A percentile compares a stretch with the other conserved stretches of the same genome.
Evolutionary conservation across 1,140 invertebrate species (phyloP).

Genomic region (Drosophila sulfurigaster): DNA sequence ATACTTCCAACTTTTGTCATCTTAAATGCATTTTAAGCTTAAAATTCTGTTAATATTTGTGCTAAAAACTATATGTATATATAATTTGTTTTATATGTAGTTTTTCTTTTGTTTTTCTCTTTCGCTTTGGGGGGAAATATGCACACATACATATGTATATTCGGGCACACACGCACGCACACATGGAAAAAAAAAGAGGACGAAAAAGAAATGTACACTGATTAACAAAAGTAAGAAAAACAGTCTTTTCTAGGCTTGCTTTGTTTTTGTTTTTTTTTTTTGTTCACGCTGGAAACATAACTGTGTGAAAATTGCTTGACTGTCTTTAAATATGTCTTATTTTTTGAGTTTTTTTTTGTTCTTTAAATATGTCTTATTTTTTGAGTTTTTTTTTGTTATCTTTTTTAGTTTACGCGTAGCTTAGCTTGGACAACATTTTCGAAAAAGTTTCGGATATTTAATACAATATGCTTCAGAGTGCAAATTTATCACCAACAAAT

Average conservation of each 20-base stretch:
- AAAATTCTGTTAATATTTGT: conserved; percentile 48
- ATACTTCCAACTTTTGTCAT: conserved; percentile 17
- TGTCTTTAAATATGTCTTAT: conserved; percentile 23
- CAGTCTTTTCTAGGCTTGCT: conserved; percentile 64
- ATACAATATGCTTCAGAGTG: conserved; percentile 17
- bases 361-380: conserved; percentile 19
- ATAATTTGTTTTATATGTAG: conserved; percentile 7
- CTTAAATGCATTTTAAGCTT: conserved; percentile 63
- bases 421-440: conserved; percentile 50
- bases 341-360: conserved; percentile 23
- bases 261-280: conserved; percentile 46
- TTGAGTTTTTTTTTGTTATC: conserved; percentile 5
- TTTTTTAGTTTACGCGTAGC: conserved; percentile 40
- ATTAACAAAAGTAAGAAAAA: conserved; percentile 47
- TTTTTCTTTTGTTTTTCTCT: neutral
- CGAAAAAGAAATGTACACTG: conserved; percentile 4
- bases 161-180: neutral
- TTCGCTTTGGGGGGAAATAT: neutral
- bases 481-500: conserved; percentile 7
- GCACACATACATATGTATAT: conserved; percentile 9
- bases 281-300: conserved; percentile 64
- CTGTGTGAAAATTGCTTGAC: conserved; percentile 57
- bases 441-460: conserved; percentile 26
- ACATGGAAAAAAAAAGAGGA: conserved; percentile 4
- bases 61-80: conserved; percentile 40